Base-by-base conservation (phyloP, 2,888 invertebrate genomes). In the Sicus ferrugineus region DNA sequence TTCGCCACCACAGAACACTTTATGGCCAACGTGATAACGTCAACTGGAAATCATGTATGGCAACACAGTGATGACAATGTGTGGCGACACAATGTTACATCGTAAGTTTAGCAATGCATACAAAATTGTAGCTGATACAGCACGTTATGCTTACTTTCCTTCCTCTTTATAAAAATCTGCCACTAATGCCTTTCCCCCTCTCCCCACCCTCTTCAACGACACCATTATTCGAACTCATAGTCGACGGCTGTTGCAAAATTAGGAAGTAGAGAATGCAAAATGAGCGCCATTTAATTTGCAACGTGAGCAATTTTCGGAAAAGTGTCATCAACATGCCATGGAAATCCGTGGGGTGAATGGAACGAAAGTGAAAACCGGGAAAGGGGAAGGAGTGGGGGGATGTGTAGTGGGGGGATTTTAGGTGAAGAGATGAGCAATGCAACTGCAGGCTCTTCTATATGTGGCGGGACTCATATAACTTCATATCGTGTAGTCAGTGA, bases 271-370 rank as follows among this genome's bases (percentile, higher is more conserved):
- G 14, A 42, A 0, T 21, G 26, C 23, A 19, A 2, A 56, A 16
- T 48, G 59, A 46, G 58, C 58, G 46, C 77, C 78, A 78, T 78
- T 79, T 79, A 79, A 79, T 78, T 79, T 79, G 61, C 61, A 23
- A 42, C 19, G 61, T 61, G 61, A 38, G 61, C 61, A 38, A 21
- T 61, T 61, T 61, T 61, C n/a, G 14, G n/a, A 6, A 75, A 78
- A 77, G 74, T 75, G 70, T 69, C 59, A 26, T 38, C n/a, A n/a
- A n/a, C n/a, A n/a, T n/a, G n/a, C n/a, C n/a, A n/a, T n/a, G n/a
- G n/a, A n/a, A n/a, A n/a, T n/a, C n/a, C n/a, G n/a, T n/a, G n/a
- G n/a, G n/a, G n/a, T n/a, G n/a, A n/a, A n/a, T n/a, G n/a, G n/a
- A n/a, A n/a, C n/a, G n/a, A n/a, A n/a, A n/a, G n/a, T n/a, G n/a